A percentile compares a stretch with the other conserved stretches of the same genome.
Conservation (phyloP, 2,113 vertebrate genomes). For the Cheirogaleus medius region DNA sequence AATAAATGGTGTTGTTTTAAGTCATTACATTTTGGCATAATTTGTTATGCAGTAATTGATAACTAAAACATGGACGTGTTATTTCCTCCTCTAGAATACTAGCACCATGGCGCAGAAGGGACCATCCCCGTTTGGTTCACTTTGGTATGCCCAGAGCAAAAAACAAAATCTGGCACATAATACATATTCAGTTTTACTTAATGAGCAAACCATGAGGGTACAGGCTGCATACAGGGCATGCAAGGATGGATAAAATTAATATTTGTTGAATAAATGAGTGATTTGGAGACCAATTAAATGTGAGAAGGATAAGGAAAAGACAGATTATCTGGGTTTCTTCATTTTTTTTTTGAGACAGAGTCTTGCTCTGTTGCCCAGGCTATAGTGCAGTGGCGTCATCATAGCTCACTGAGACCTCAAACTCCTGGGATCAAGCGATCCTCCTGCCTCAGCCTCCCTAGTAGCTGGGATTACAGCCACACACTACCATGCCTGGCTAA, state of each 20-base stretch:
- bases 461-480: no score
- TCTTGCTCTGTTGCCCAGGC: no score
- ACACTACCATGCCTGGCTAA: no score
- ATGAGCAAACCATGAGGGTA: neutral
- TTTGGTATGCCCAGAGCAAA: neutral
- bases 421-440: no score
- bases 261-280: neutral
- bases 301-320: neutral
- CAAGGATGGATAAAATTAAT: neutral
- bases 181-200: neutral
- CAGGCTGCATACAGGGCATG: neutral
- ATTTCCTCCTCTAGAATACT: neutral
- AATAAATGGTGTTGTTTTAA: no score
- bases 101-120: neutral
- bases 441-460: no score
- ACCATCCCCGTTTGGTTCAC: neutral
- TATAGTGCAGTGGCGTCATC: no score
- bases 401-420: no score
- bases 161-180: neutral
- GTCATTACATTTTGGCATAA: neutral
- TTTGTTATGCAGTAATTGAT: neutral
- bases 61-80: accelerated
- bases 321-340: neutral
- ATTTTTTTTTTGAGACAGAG: no score
- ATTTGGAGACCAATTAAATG: neutral